phyloP scores from a whole-genome alignment of 2,113 vertebrate species.

The Pedetes capensis region DNA sequence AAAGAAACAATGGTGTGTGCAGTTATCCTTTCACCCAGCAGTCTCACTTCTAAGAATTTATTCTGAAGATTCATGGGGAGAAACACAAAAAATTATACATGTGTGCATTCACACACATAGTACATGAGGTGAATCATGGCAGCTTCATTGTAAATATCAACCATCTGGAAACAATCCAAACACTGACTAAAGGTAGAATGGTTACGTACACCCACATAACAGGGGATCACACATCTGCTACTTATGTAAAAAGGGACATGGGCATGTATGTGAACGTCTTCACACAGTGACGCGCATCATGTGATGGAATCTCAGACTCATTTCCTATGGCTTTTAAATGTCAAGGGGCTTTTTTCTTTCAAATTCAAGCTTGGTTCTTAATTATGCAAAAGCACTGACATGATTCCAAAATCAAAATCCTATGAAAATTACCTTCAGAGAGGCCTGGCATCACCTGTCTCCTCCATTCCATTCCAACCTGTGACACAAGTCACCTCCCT shows the following conservation, averaged over 20 bases:
- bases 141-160: background rate
- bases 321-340: background rate
- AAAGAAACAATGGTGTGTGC: background rate
- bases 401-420: background rate
- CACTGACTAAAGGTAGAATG: background rate
- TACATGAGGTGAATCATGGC: background rate
- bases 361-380: background rate
- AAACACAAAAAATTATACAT: background rate
- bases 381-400: background rate
- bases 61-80: background rate
- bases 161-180: background rate
- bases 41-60: background rate
- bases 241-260: background rate
- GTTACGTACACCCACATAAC: background rate
- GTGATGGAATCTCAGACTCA: background rate
- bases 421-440: background rate
- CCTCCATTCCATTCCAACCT: fast-evolving
- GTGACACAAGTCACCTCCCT: background rate
- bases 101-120: too few relatives aligned
- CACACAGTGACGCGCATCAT: fast-evolving
- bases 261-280: background rate
- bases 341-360: background rate
- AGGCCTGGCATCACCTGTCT: fast-evolving
- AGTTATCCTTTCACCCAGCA: background rate
- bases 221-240: too few relatives aligned